Evolutionary conservation across 2,113 vertebrate species (phyloP), one percentile per base, ranked within the genome.

Genomic region (Gnathonemus longibarbis): DNA sequence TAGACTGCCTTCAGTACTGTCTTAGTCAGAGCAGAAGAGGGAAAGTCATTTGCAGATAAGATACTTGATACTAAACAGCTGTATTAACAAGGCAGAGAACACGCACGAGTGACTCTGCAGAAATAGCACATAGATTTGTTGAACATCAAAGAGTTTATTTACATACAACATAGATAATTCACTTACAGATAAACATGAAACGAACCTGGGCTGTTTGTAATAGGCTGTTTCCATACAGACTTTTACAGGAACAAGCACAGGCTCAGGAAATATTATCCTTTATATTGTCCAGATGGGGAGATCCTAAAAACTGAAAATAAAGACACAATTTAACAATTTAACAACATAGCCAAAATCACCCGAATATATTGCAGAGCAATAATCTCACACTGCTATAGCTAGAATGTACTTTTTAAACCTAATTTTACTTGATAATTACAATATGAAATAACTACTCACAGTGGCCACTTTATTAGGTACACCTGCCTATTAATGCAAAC

Each of bases 301-400:
- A 48, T n/a, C 42, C 83, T 84, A 84, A 84, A 80, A 80, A 80
- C 74, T 80, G 74, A 80, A 80, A 84, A 84, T 84, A 84, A 84
- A 46, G 45, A 46, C 8, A 84, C 24, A 84, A 84, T 84, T n/a
- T 84, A 84, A 45, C 42, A 48, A 48, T 46, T n/a, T 84, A 84
- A 48, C 39, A 24, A 48, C 45, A 80, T 48, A 21, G 24, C 7
- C 83, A 84, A 84, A 45, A 48, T 84, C 45, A 84, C 83, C 21
- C 2, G n/a, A 48, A 48, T 80, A 39, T 39, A 84, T 46, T 19
- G 45, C 83, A 84, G 39, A 45, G 45, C 45, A 84, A 84, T 46
- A 84, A 21, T 3, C 21, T 48, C 24, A 84, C 45, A 48, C 45
- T 84, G 45, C 45, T 24, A 84, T 48, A 45, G 10, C 42, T n/a